A percentile compares a stretch with the other conserved stretches of the same genome.
Evolutionary conservation across 2,797 vertebrate genomes (phyloP).

Genomic region (Octomys mimax): DNA sequence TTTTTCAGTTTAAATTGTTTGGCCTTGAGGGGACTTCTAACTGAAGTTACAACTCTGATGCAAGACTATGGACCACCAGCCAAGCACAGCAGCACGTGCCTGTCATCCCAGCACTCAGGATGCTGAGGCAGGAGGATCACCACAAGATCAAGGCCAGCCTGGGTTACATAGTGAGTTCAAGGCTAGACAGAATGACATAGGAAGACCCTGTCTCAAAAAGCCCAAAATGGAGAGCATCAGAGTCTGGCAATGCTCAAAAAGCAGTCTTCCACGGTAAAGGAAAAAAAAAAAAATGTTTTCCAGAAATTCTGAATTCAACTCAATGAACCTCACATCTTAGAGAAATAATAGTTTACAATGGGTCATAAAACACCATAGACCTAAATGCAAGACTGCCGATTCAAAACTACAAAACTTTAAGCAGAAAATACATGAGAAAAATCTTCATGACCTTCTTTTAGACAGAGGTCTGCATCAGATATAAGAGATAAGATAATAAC

Average conservation of each 20-base stretch:
- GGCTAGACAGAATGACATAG: background rate
- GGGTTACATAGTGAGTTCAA: background rate
- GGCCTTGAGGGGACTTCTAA: background rate
- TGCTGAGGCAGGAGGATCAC: background rate
- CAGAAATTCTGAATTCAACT: background rate
- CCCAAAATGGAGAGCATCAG: background rate
- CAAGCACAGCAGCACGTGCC: no score
- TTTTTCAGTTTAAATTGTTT: constrained; percentile 20
- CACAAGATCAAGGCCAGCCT: background rate
- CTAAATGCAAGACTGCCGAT: background rate
- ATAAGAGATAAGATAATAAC: constrained; percentile 12
- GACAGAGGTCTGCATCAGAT: background rate
- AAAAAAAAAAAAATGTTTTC: background rate
- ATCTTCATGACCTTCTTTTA: background rate
- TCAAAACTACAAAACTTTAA: background rate
- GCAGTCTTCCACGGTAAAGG: background rate
- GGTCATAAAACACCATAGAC: background rate
- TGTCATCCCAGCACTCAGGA: background rate
- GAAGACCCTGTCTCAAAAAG: background rate
- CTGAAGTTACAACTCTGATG: background rate
- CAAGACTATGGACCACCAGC: background rate
- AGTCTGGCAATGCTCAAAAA: background rate
- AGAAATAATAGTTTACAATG: constrained; percentile 23
- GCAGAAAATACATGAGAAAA: background rate
- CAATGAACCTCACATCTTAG: background rate